These are phyloP conservation scores for Epinotia bilunana DNA, from an alignment of 2,888 invertebrate genomes.

Conservation along the genomic window DNA sequence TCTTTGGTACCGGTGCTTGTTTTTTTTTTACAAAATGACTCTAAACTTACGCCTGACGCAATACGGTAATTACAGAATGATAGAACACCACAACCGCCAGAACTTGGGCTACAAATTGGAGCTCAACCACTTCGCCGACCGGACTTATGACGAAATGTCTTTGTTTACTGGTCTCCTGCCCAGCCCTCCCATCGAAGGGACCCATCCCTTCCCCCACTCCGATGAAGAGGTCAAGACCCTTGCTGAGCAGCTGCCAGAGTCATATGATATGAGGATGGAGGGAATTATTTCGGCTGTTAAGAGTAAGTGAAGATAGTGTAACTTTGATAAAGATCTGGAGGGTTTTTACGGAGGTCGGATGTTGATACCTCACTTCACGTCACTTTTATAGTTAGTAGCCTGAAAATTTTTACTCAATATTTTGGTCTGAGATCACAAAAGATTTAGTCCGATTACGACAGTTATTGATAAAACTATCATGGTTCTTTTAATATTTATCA, in stretches of 20 bases:
- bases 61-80: slow-evolving; percentile 8
- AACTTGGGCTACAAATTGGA: slow-evolving; percentile 23
- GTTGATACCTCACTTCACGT: no score
- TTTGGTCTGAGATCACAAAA: no score
- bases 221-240: slow-evolving; percentile 17
- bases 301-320: slow-evolving; percentile 17
- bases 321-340: no score
- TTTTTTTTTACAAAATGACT: no score
- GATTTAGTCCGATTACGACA: no score
- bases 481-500: no score
- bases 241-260: slow-evolving; percentile 17
- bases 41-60: no score
- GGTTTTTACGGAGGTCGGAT: no score
- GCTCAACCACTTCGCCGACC: slow-evolving; percentile 34
- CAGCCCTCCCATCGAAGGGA: slow-evolving; percentile 6
- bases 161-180: not conserved
- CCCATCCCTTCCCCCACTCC: slow-evolving; percentile 20
- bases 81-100: slow-evolving; percentile 28
- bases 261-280: slow-evolving; percentile 32
- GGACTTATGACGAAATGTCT: slow-evolving; percentile 23
- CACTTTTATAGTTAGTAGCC: no score
- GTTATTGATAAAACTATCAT: no score
- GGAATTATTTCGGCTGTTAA: slow-evolving; percentile 31
- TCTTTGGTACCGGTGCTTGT: no score
- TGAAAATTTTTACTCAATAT: no score